A percentile compares a stretch with the other conserved stretches of the same genome.
Conservation (phyloP, 2,888 invertebrate species). For the Rotaria socialis region DNA sequence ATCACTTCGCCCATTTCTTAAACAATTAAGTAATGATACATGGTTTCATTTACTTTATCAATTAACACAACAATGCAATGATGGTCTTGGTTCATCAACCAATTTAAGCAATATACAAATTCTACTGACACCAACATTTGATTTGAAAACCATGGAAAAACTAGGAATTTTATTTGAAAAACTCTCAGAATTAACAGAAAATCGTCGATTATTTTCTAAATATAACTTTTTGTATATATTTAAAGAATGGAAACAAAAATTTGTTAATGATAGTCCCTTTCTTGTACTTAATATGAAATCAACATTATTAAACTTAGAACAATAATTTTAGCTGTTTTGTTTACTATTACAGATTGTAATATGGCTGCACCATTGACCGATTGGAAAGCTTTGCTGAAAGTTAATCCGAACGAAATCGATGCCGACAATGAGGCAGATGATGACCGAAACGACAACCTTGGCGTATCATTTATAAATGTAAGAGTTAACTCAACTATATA, state of each 20-base stretch:
- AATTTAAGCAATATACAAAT: neutral
- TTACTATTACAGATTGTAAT: neutral
- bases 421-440: neutral
- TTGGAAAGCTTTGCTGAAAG: neutral
- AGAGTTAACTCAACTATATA: neutral
- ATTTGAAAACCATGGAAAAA: constrained; percentile 23
- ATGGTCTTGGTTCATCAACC: neutral
- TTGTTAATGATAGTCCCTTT: constrained; percentile 30
- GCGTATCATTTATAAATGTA: neutral
- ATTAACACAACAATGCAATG: constrained; percentile 18
- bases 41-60: constrained; percentile 29
- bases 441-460: neutral
- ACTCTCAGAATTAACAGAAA: constrained; percentile 1
- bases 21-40: constrained; percentile 29
- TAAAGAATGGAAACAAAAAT: constrained; percentile 37
- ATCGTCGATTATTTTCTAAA: constrained; percentile 18
- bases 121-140: constrained; percentile 1
- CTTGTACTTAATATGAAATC: constrained; percentile 28
- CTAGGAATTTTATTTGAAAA: constrained; percentile 15
- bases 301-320: constrained; percentile 36
- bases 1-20: constrained; percentile 6
- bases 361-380: neutral
- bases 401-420: neutral
- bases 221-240: constrained; percentile 35
- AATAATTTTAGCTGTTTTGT: neutral